Evolutionary conservation across 1,140 invertebrate species (phyloP).

Genomic region (Phocides pigmalion): DNA sequence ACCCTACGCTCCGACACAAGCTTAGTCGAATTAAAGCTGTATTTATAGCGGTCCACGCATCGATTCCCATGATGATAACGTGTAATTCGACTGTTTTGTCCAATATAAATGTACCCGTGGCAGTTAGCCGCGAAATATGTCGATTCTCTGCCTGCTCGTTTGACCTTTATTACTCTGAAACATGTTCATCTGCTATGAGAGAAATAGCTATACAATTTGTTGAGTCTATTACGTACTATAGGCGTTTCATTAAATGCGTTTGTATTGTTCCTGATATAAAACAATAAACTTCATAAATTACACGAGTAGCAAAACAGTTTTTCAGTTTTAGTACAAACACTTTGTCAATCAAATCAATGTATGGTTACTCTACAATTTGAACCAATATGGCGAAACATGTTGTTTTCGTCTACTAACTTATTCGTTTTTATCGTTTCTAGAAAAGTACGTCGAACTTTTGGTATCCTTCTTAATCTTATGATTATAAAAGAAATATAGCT

Average conservation of each 20-base stretch:
- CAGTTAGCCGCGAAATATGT: conserved; percentile 47
- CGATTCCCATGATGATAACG: conserved; percentile 59
- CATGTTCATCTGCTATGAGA: conserved; percentile 32
- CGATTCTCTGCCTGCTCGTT: conserved; percentile 25
- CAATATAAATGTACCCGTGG: conserved; percentile 46
- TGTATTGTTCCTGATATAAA: conserved; percentile 14
- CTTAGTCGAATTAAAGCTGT: conserved; percentile 55
- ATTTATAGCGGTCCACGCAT: conserved; percentile 58
- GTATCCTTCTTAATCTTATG: too few species aligned
- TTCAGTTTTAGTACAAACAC: too few species aligned
- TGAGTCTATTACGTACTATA: conserved; percentile 14
- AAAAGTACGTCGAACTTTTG: too few species aligned
- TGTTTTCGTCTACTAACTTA: too few species aligned
- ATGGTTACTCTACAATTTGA: too few species aligned
- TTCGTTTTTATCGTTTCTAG: too few species aligned
- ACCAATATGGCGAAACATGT: too few species aligned
- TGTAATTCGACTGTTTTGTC: conserved; percentile 53
- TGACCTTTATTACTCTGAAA: conserved; percentile 32
- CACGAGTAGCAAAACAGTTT: too few species aligned
- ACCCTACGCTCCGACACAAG: conserved; percentile 39
- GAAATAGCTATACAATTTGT: conserved; percentile 27
- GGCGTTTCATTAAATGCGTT: conserved; percentile 10
- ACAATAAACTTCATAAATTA: too few species aligned
- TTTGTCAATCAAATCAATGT: too few species aligned
- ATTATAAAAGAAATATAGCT: too few species aligned